These are phyloP conservation scores for Microctenopoma steveboyesi DNA, from an alignment of 2,797 vertebrate species.

Conservation along the genomic window DNA sequence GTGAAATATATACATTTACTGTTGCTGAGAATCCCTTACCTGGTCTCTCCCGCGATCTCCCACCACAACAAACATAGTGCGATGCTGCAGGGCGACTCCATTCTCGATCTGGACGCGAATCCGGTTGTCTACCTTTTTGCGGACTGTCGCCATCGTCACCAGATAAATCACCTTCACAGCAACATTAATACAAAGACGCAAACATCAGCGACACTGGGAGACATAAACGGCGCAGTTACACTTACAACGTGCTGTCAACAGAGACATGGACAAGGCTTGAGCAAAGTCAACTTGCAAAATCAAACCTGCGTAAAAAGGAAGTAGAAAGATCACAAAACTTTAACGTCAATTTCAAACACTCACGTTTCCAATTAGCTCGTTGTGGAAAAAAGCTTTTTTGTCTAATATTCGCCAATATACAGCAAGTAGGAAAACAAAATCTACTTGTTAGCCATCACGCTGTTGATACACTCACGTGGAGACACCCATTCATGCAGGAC, in stretches of 20 bases:
- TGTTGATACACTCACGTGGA: slow-evolving; percentile 80
- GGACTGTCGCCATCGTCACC: slow-evolving; percentile 84
- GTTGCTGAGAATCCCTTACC: slow-evolving; percentile 42
- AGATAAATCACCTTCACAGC: not conserved
- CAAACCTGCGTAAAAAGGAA: not conserved
- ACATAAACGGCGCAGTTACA: not conserved
- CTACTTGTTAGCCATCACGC: slow-evolving; percentile 43
- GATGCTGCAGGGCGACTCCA: slow-evolving; percentile 88
- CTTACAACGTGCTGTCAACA: not conserved
- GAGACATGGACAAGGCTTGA: not conserved
- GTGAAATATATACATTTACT: no score
- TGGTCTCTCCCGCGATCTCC: slow-evolving; percentile 96
- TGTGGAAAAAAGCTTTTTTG: not conserved
- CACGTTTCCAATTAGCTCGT: not conserved
- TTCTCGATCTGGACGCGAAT: slow-evolving; percentile 98
- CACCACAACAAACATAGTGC: slow-evolving; percentile 92
- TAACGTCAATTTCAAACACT: not conserved
- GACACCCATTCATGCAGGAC: slow-evolving; percentile 68
- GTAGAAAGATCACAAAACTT: not conserved
- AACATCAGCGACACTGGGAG: no score
- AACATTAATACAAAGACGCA: not conserved
- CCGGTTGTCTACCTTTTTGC: slow-evolving; percentile 96
- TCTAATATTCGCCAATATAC: not conserved
- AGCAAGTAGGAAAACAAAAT: not conserved
- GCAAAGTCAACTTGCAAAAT: not conserved